phyloP scores from a whole-genome alignment of 2,113 vertebrate genomes.

The Varanus salvator region DNA sequence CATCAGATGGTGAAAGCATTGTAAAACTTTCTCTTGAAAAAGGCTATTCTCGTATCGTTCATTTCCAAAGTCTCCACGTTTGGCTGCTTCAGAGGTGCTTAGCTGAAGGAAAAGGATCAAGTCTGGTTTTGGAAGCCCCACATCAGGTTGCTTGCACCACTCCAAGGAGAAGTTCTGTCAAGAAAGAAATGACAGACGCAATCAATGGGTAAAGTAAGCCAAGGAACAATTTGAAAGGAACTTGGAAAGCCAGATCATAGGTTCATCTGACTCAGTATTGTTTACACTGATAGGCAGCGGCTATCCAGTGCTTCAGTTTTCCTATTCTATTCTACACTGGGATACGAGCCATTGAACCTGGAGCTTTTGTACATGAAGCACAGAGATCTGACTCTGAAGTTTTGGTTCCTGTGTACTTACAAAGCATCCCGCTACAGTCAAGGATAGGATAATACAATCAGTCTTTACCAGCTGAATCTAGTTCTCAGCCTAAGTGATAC shows the following conservation, averaged over 20 bases:
- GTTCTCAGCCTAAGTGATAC: not conserved
- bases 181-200: not conserved
- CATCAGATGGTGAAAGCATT: slow-evolving; percentile 85
- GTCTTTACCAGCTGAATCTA: not conserved
- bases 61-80: slow-evolving; percentile 83
- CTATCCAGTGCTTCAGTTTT: not conserved
- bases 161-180: slow-evolving; percentile 88
- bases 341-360: not conserved
- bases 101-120: slow-evolving; percentile 92
- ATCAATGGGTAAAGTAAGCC: not conserved
- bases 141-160: slow-evolving; percentile 91
- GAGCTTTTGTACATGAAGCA: not conserved
- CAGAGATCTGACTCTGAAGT: no score
- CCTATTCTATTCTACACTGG: not conserved
- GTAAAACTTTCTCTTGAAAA: slow-evolving; percentile 86
- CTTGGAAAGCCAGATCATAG: not conserved
- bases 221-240: not conserved
- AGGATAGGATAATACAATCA: no score
- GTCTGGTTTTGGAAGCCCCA: slow-evolving; percentile 94
- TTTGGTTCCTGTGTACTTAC: no score
- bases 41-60: slow-evolving; percentile 87
- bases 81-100: slow-evolving; percentile 72
- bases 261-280: not conserved
- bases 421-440: no score
- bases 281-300: not conserved